phyloP scores from a whole-genome alignment of 2,888 invertebrate genomes.

The Polia nebulosa region DNA sequence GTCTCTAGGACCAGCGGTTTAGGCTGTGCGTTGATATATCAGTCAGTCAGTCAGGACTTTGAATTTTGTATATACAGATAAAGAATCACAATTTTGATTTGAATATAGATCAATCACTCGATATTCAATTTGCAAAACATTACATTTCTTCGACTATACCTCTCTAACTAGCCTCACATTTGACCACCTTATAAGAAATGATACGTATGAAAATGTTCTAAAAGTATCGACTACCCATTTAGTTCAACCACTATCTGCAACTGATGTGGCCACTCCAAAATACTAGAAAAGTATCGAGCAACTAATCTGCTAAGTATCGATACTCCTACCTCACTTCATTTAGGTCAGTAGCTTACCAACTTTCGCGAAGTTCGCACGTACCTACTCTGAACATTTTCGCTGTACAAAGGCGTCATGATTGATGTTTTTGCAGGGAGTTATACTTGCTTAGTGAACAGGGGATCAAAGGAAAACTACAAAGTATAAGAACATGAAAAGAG shows the following conservation, averaged over 20 bases:
- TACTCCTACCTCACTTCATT: conserved; percentile 89
- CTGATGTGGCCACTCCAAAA: neutral
- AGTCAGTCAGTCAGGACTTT: no score
- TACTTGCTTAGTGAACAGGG: conserved; percentile 32
- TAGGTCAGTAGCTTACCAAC: conserved; percentile 75
- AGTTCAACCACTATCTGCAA: neutral
- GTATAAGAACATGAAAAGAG: conserved; percentile 28
- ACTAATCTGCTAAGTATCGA: conserved; percentile 14
- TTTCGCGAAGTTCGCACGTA: conserved; percentile 30
- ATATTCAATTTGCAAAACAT: no score
- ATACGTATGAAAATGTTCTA: neutral
- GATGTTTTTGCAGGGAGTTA: conserved; percentile 54
- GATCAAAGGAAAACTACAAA: conserved; percentile 42
- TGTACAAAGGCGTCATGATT: conserved; percentile 51
- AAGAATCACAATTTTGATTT: no score
- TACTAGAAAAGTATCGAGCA: neutral
- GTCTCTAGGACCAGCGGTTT: no score
- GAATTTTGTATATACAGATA: no score
- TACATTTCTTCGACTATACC: no score
- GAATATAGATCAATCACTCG: no score
- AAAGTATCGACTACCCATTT: neutral
- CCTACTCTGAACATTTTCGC: conserved; percentile 27
- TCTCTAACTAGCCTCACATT: no score
- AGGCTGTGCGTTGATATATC: no score
- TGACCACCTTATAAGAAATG: no score